phyloP scores from a whole-genome alignment of 2,797 vertebrate species.

The Graptemys geographica region DNA sequence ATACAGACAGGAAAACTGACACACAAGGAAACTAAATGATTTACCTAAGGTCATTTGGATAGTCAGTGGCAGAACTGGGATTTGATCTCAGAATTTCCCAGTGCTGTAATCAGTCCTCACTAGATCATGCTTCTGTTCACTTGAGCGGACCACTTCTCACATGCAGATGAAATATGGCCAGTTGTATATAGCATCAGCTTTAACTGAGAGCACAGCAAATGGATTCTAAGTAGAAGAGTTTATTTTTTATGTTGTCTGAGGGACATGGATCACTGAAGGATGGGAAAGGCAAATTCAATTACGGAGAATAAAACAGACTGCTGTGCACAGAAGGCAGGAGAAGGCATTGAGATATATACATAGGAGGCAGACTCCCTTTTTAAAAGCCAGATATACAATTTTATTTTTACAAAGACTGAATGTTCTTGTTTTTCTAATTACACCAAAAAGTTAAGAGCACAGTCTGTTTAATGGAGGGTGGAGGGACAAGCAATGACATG shows the following conservation, averaged over 20 bases:
- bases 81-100: neutral
- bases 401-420: slow-evolving; percentile 31
- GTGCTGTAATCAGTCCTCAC: neutral
- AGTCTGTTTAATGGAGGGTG: slow-evolving; percentile 17
- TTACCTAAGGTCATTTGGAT: neutral
- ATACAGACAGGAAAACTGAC: neutral
- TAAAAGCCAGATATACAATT: neutral
- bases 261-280: slow-evolving; percentile 10
- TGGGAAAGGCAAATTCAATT: slow-evolving; percentile 59
- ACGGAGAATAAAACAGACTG: slow-evolving; percentile 40
- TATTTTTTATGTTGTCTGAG: slow-evolving; percentile 1
- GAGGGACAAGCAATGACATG: neutral
- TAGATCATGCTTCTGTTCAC: neutral
- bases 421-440: neutral
- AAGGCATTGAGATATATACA: rapidly evolving
- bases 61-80: neutral
- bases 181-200: slow-evolving; percentile 17
- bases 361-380: neutral
- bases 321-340: slow-evolving; percentile 1
- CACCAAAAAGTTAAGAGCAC: neutral
- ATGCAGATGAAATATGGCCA: neutral
- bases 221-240: slow-evolving; percentile 6
- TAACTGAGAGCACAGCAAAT: slow-evolving; percentile 6
- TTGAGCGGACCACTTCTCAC: neutral
- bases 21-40: neutral